Percentiles rank a stretch among this genome's conserved stretches.
phyloP scores from a whole-genome alignment of 2,888 invertebrate genomes.

The Nemoura dubitans region DNA sequence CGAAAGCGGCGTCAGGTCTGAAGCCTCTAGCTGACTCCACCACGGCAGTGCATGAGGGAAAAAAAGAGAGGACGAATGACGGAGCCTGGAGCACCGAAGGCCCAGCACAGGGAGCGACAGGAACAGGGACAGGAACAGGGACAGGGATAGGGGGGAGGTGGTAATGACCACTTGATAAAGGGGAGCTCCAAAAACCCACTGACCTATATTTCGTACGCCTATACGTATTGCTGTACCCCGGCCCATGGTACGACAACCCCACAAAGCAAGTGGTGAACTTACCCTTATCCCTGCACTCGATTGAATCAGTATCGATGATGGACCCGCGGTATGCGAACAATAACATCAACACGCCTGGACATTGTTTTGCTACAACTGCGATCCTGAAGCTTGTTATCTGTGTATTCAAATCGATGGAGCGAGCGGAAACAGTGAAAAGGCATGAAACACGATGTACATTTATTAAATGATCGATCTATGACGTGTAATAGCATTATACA shows the following conservation, averaged over 20 bases:
- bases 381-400: too few relatives aligned
- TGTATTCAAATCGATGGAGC: too few relatives aligned
- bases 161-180: slow-evolving; percentile 48
- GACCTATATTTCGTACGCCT: slow-evolving; percentile 41
- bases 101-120: neutral
- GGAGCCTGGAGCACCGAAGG: neutral
- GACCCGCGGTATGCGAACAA: neutral
- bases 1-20: neutral
- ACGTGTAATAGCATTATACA: too few relatives aligned
- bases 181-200: slow-evolving; percentile 43
- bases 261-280: neutral
- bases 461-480: too few relatives aligned
- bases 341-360: neutral
- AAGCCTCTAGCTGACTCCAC: neutral
- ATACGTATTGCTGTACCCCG: slow-evolving; percentile 8
- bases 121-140: slow-evolving; percentile 14
- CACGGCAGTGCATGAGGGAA: slow-evolving; percentile 25
- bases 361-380: neutral
- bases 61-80: slow-evolving; percentile 27
- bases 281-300: neutral
- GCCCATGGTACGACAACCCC: neutral
- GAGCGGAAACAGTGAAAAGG: too few relatives aligned
- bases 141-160: slow-evolving; percentile 30
- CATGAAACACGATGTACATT: too few relatives aligned
- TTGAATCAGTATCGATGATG: neutral